Evolutionary conservation across 2,113 vertebrate genomes (phyloP), one percentile per base, ranked within the genome.

Genomic region (Phaethon lepturus): DNA sequence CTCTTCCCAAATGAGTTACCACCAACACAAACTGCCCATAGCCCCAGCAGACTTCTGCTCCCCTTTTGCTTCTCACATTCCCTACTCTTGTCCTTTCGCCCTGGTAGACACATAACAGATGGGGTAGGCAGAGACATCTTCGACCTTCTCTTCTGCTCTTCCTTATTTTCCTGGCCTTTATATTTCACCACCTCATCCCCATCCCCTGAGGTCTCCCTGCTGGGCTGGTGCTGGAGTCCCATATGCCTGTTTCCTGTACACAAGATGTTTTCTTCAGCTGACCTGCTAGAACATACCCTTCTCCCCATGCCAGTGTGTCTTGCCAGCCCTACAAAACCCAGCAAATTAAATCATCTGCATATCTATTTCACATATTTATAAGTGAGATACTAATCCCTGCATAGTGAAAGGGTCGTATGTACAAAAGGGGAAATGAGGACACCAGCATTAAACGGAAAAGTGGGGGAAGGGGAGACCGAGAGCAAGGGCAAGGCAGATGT

Each of bases 341-440:
- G 84, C 80, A 94, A 95, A 95, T 95, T 85, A 91, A 93, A 92
- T 94, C 53, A 93, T 95, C 90, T 94, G 38, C 4, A 0, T 91
- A 95, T 95, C 95, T 86, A 24, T 96, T 96, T 96, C 96, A 95
- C 67, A 22, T 95, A 87, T 94, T 95, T 95, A 63, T 76, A 74
- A 75, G 73, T 7, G 58, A 88, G 87, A 75, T 76, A 62, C 93
- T 95, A 93, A 96, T 96, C 95, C 73, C 52, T 74, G 60, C 86
- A 93, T 93, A 96, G 89, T 88, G 81, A 85, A 86, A 93, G 71
- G 62, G 71, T 94, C 81, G 58, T 58, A 69, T 45, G 50, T 89
- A 81, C 83, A 69, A 73, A 75, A 95, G 77, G 91, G 74, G 66
- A 97, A 94, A 73, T 14, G 35, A 93, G 97, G 87, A 83, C 89